Conservation (phyloP, 2,797 vertebrate genomes). For the Pseudomugil tenellus region DNA sequence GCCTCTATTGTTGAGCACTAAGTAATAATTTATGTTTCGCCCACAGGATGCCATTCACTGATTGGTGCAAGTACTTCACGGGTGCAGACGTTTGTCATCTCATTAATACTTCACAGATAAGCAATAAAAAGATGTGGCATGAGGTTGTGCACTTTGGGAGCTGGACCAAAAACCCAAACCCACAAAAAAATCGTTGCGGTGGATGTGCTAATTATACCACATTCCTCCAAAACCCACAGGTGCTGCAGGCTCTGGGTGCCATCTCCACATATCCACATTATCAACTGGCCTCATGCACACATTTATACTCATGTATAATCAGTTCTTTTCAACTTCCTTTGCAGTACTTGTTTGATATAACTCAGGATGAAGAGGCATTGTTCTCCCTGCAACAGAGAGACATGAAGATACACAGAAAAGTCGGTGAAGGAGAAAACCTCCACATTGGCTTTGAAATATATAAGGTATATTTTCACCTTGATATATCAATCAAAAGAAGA, state of each 20-base stretch:
- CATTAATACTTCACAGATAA: constrained; percentile 90
- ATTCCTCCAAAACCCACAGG: constrained; percentile 95
- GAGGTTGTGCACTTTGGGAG: constrained; percentile 84
- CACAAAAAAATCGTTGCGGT: constrained; percentile 88
- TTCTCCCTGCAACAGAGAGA: constrained; percentile 92
- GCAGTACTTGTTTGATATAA: constrained; percentile 91
- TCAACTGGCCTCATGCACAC: too few relatives aligned
- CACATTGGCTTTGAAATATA: constrained; percentile 89
- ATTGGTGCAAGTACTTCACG: constrained; percentile 93
- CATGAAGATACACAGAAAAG: constrained; percentile 83
- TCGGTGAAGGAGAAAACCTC: constrained; percentile 88
- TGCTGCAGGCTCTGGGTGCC: constrained; percentile 15
- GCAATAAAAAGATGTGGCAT: constrained; percentile 88
- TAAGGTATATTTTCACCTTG: constrained; percentile 79
- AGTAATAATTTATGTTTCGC: neutral
- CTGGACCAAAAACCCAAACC: constrained; percentile 87
- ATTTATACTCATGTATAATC: neutral
- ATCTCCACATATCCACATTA: too few relatives aligned
- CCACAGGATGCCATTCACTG: constrained; percentile 91
- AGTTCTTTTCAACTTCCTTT: constrained; percentile 31
- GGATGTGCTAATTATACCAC: constrained; percentile 92
- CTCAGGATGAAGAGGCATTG: constrained; percentile 88
- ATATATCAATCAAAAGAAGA: neutral
- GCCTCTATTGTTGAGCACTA: neutral
- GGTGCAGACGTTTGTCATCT: constrained; percentile 88